Conservation (phyloP, 2,888 invertebrate species). For the Emmelina monodactyla region DNA sequence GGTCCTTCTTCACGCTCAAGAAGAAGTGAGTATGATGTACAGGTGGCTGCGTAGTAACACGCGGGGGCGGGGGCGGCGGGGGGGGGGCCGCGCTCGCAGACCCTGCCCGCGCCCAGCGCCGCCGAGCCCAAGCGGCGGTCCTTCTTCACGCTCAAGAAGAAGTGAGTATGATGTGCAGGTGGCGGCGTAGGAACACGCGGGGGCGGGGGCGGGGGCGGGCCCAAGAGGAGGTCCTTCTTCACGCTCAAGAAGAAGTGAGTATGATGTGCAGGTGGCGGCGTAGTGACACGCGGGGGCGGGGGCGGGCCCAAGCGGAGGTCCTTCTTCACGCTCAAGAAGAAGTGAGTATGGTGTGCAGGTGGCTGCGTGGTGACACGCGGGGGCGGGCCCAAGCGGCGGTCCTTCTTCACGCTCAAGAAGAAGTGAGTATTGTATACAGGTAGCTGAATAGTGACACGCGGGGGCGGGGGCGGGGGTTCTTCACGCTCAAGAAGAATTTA, state of each 20-base stretch:
- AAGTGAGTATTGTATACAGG: constrained; percentile 89
- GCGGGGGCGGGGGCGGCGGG: too few species aligned
- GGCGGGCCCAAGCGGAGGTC: constrained; percentile 87
- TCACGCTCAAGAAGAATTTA: too few species aligned
- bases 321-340: constrained; percentile 99
- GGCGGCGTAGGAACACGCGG: too few species aligned
- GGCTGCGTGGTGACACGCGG: too few species aligned
- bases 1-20: constrained; percentile 98
- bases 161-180: too few species aligned
- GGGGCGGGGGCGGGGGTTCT: too few species aligned
- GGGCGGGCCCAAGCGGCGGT: constrained; percentile 93
- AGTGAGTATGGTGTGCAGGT: too few species aligned
- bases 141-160: constrained; percentile 99
- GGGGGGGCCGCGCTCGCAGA: constrained; percentile 89
- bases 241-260: constrained; percentile 97
- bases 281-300: constrained; percentile 93
- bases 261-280: too few species aligned
- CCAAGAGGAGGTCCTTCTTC: constrained; percentile 96
- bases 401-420: constrained; percentile 98
- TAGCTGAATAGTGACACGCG: too few species aligned
- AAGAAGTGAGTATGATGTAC: constrained; percentile 93
- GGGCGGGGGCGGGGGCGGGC: constrained; percentile 74
- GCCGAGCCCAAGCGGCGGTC: constrained; percentile 89
- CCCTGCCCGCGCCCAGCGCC: constrained; percentile 91
- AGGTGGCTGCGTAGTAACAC: too few species aligned